Conservation (phyloP, 2,113 vertebrate species). For the Xenus cinereus region DNA sequence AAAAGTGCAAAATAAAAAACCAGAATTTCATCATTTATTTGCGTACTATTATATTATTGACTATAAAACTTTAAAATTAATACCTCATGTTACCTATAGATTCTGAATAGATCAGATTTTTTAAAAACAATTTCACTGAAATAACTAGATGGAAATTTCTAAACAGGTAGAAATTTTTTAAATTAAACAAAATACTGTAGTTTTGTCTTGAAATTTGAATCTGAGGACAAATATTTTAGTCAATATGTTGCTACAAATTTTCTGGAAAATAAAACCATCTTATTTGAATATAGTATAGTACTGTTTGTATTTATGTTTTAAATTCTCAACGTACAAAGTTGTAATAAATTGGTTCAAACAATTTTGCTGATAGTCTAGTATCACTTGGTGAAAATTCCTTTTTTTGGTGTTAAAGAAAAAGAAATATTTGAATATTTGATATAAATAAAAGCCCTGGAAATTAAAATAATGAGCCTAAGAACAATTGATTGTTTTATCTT, state of each 20-base stretch:
- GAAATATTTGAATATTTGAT: neutral
- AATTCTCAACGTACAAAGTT: neutral
- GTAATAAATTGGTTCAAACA: neutral
- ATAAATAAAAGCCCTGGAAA: neutral
- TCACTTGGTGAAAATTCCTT: neutral
- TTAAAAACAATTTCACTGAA: neutral
- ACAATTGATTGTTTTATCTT: neutral
- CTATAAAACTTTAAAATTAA: neutral
- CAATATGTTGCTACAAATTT: neutral
- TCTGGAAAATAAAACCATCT: neutral
- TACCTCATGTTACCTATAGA: neutral
- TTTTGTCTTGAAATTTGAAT: neutral
- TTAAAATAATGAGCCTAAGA: neutral
- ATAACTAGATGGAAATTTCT: neutral
- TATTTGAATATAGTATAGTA: neutral
- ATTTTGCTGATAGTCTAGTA: neutral
- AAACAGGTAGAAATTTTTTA: neutral
- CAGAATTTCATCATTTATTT: neutral
- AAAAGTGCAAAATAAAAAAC: neutral
- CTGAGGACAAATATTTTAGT: neutral
- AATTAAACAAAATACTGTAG: neutral
- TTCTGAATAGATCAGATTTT: neutral
- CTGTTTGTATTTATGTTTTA: neutral
- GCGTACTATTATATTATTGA: neutral
- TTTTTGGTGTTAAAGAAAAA: neutral